These are phyloP conservation scores for Microctonus aethiopoides DNA, from an alignment of 2,888 invertebrate genomes.

Conservation along the genomic window DNA sequence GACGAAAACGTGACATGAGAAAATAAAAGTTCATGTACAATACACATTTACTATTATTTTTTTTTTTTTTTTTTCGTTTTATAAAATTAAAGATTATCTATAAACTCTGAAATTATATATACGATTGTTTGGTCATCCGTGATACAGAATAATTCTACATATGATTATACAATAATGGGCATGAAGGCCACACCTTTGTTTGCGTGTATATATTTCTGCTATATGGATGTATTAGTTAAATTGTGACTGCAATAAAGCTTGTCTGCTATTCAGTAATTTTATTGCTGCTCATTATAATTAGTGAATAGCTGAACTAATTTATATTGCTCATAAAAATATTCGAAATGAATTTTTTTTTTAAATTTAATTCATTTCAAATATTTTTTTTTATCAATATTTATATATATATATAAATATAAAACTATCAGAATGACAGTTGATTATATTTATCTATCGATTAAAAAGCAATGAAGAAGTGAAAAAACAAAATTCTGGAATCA, in stretches of 20 bases:
- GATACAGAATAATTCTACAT: not conserved
- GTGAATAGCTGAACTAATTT: not conserved
- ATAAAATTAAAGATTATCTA: too few relatives aligned
- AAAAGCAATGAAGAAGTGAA: too few relatives aligned
- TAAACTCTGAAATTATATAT: not conserved
- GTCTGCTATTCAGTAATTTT: not conserved
- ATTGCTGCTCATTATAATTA: not conserved
- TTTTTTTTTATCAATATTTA: not conserved
- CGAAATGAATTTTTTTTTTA: too few relatives aligned
- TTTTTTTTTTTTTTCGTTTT: not conserved
- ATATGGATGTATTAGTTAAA: not conserved
- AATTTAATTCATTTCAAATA: not conserved
- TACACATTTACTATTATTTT: not conserved
- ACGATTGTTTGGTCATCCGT: not conserved
- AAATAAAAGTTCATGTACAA: not conserved
- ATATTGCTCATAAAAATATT: not conserved
- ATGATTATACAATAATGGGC: not conserved
- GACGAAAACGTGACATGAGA: not conserved
- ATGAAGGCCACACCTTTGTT: not conserved
- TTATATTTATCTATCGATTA: not conserved
- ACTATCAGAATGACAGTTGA: not conserved
- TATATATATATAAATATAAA: not conserved
- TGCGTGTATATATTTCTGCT: not conserved
- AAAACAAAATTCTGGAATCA: not conserved
- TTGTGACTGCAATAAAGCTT: not conserved